Percentiles rank a stretch among this genome's conserved stretches.
Conservation (phyloP, 2,113 vertebrate genomes). For the Phodopus roborovskii region DNA sequence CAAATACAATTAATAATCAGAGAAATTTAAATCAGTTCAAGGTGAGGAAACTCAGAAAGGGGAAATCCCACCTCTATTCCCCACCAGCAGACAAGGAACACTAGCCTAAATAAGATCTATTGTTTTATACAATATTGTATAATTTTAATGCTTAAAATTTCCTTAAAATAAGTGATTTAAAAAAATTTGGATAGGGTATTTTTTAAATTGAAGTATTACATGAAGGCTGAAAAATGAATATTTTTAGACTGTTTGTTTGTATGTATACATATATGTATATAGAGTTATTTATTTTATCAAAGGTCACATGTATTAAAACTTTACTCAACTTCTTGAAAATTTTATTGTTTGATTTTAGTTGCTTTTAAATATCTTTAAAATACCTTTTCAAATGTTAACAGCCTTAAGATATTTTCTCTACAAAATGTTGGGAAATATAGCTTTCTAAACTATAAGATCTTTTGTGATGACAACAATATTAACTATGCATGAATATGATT, state of each 20-base stretch:
- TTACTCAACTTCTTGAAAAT: background rate
- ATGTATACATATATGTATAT: background rate
- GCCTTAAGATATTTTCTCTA: background rate
- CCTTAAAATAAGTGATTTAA: background rate
- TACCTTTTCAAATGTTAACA: background rate
- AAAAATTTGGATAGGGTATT: background rate
- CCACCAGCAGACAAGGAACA: background rate
- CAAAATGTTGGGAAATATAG: background rate
- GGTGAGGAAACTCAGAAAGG: background rate
- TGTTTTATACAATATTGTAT: background rate
- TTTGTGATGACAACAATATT: background rate
- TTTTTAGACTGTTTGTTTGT: background rate
- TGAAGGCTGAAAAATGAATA: background rate
- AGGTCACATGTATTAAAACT: background rate
- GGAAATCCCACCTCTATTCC: background rate
- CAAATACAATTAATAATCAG: background rate
- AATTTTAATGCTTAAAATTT: background rate
- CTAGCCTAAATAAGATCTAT: background rate
- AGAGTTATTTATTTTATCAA: background rate
- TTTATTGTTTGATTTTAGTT: background rate
- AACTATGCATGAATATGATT: constrained; percentile 6
- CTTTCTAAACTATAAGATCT: background rate
- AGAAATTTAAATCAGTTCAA: background rate
- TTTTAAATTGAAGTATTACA: background rate
- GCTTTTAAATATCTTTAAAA: background rate